Percentiles rank a stretch among this genome's conserved stretches.
phyloP scores from a whole-genome alignment of 92 coral and sea anemone genomes.

The Bergia sp. region DNA sequence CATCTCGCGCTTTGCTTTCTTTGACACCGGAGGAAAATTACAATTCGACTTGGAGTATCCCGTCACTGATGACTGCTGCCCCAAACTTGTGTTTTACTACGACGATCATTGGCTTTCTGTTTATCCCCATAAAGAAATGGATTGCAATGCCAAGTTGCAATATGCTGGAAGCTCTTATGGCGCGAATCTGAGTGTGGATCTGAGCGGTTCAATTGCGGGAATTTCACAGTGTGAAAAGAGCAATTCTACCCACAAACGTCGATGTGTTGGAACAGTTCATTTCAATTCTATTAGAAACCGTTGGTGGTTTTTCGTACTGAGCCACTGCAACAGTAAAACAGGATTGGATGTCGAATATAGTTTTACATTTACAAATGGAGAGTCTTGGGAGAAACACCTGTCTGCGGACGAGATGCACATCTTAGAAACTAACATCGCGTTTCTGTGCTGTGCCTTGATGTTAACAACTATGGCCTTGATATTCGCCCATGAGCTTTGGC shows the following conservation, averaged over 20 bases:
- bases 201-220: slow-evolving; percentile 29
- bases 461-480: slow-evolving; percentile 27
- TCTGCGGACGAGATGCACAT: slow-evolving; percentile 63
- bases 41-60: slow-evolving; percentile 66
- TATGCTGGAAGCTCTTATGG: slow-evolving; percentile 41
- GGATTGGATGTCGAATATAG: slow-evolving; percentile 59
- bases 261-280: slow-evolving; percentile 66
- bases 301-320: slow-evolving; percentile 78
- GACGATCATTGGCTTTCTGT: slow-evolving; percentile 62
- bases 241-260: slow-evolving; percentile 46
- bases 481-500: slow-evolving; percentile 48
- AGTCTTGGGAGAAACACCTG: slow-evolving; percentile 66
- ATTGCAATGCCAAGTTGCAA: slow-evolving; percentile 58
- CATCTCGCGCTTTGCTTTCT: slow-evolving; percentile 65
- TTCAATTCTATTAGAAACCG: slow-evolving; percentile 46
- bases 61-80: slow-evolving; percentile 63
- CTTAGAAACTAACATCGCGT: slow-evolving; percentile 41
- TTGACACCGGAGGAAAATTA: slow-evolving; percentile 54
- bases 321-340: slow-evolving; percentile 64
- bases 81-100: slow-evolving; percentile 63
- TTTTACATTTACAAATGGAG: slow-evolving; percentile 67
- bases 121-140: slow-evolving; percentile 57
- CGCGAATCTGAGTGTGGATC: slow-evolving; percentile 35
- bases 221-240: slow-evolving; percentile 32
- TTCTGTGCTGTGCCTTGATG: slow-evolving; percentile 38